phyloP scores from a whole-genome alignment of 2,797 vertebrate species.

The Anguilla anguilla region DNA sequence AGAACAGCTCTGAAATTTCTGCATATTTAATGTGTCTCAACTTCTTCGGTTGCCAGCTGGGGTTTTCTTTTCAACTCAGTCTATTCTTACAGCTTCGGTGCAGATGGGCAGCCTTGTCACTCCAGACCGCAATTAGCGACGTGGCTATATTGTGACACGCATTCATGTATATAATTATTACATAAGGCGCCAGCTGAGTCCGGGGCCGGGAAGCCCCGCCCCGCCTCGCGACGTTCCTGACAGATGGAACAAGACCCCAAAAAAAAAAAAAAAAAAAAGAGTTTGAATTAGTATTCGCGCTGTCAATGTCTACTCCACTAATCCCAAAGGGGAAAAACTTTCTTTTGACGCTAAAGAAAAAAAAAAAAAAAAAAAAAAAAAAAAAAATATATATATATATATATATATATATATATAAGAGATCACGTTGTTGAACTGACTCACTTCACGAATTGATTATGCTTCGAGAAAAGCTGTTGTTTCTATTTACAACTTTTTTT shows the following conservation, averaged over 20 bases:
- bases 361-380: conserved; percentile 28
- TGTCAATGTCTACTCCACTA: conserved; percentile 63
- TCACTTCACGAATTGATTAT: conserved; percentile 15
- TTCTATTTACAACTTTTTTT: background rate
- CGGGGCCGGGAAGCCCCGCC: conserved; percentile 58
- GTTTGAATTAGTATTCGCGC: conserved; percentile 73
- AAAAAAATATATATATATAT: background rate
- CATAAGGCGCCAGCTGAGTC: conserved; percentile 85
- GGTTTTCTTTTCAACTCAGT: conserved; percentile 74
- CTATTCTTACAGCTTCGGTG: conserved; percentile 68
- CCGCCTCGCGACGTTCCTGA: conserved; percentile 69
- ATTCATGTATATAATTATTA: conserved; percentile 90
- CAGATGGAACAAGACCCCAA: conserved; percentile 86
- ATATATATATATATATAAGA: conserved; percentile 31
- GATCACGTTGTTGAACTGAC: conserved; percentile 32
- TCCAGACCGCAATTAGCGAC: conserved; percentile 85
- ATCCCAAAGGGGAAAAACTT: conserved; percentile 64
- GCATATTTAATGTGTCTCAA: conserved; percentile 79
- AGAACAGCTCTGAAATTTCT: conserved; percentile 58
- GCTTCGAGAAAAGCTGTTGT: background rate
- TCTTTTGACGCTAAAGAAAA: conserved; percentile 65
- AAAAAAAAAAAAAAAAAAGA: conserved; percentile 53
- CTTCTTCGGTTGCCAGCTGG: conserved; percentile 83
- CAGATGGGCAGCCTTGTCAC: conserved; percentile 81
- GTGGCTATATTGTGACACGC: conserved; percentile 73